These are phyloP conservation scores for Globia sparganii DNA, from an alignment of 2,888 invertebrate genomes.

Conservation along the genomic window DNA sequence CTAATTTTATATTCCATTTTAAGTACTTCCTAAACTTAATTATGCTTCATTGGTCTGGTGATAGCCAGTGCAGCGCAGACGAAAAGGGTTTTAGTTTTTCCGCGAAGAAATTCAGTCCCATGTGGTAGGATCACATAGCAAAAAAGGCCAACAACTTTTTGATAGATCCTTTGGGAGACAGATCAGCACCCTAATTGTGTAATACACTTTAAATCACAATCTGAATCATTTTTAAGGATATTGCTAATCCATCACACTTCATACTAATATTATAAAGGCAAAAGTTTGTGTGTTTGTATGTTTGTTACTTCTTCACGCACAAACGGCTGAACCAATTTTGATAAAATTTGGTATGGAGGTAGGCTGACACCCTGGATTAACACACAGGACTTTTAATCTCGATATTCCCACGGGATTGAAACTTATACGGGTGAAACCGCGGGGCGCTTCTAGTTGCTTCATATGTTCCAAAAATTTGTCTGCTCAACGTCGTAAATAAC, in stretches of 20 bases:
- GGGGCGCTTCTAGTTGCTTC: too few relatives aligned
- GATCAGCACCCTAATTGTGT: not conserved
- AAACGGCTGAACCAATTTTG: too few relatives aligned
- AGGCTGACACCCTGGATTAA: too few relatives aligned
- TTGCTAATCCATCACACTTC: not conserved
- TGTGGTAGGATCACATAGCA: not conserved
- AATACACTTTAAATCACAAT: not conserved
- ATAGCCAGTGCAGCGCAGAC: not conserved
- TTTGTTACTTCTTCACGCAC: too few relatives aligned
- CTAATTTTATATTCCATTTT: constrained; percentile 18
- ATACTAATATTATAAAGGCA: too few relatives aligned
- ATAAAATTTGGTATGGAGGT: too few relatives aligned
- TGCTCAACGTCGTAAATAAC: not conserved
- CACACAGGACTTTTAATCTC: too few relatives aligned
- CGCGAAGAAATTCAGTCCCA: not conserved
- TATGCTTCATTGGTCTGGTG: not conserved
- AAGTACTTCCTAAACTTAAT: constrained; percentile 12
- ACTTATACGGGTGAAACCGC: too few relatives aligned
- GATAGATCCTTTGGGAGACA: not conserved
- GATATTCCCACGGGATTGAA: too few relatives aligned
- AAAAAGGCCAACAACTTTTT: not conserved
- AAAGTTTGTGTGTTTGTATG: too few relatives aligned
- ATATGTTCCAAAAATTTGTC: not conserved
- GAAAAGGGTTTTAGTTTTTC: not conserved
- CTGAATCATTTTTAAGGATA: too few relatives aligned